Conservation (phyloP, 2,888 invertebrate species). For the Litoditis marina region DNA sequence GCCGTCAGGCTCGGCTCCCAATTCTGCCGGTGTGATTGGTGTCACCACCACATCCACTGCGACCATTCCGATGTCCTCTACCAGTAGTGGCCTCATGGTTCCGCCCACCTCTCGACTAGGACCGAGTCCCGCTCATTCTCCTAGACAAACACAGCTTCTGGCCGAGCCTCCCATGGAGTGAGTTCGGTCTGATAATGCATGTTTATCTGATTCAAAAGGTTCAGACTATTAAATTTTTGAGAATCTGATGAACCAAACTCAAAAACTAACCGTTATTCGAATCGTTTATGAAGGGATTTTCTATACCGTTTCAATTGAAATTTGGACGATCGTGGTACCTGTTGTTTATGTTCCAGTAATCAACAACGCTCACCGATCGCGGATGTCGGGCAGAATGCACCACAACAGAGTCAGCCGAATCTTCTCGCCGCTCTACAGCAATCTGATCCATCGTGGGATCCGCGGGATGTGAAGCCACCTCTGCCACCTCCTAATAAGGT, state of each 20-base stretch:
- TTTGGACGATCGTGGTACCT: too few species aligned
- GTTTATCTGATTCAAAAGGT: not conserved
- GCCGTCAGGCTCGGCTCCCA: conserved; percentile 43
- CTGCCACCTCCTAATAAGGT: too few species aligned
- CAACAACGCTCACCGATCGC: not conserved
- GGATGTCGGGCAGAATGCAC: not conserved
- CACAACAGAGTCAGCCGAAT: not conserved
- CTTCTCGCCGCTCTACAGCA: conserved; percentile 18
- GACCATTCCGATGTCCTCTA: conserved; percentile 17
- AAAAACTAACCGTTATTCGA: too few species aligned
- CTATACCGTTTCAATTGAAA: too few species aligned
- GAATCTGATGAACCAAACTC: too few species aligned
- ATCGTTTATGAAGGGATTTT: too few species aligned
- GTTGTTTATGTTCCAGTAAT: too few species aligned
- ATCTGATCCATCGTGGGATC: conserved; percentile 18
- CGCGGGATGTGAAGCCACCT: conserved; percentile 27
- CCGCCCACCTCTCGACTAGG: conserved; percentile 19
- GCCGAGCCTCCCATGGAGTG: too few species aligned
- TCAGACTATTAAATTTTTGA: too few species aligned
- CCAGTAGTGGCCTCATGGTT: conserved; percentile 24
- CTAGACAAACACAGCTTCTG: conserved; percentile 4
- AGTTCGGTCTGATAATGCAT: too few species aligned
- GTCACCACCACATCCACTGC: conserved; percentile 1
- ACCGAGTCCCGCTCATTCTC: conserved; percentile 34
- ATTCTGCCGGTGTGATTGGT: conserved; percentile 42